phyloP scores from a whole-genome alignment of 1,140 invertebrate species.

The Cryptotermes secundus region DNA sequence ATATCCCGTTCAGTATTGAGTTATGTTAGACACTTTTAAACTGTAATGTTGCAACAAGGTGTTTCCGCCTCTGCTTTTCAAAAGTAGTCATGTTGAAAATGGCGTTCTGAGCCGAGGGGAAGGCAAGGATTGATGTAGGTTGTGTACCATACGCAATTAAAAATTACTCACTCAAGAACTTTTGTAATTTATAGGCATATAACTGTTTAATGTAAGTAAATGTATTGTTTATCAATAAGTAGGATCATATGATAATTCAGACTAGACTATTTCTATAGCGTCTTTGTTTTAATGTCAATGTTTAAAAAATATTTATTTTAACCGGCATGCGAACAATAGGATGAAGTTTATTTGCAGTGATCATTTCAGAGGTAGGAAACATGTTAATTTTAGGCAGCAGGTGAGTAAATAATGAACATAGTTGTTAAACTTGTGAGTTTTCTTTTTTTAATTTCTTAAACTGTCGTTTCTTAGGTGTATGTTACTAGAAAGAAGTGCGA shows the following conservation, averaged over 20 bases:
- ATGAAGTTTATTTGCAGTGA: background rate
- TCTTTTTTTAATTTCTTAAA: too few relatives aligned
- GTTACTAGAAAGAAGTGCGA: too few relatives aligned
- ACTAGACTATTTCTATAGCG: background rate
- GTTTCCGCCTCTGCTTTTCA: background rate
- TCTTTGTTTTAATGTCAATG: background rate
- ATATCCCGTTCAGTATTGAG: too few relatives aligned
- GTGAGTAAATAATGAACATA: too few relatives aligned
- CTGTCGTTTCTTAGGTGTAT: too few relatives aligned
- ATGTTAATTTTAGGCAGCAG: too few relatives aligned
- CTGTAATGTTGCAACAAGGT: background rate
- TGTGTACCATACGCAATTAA: background rate
- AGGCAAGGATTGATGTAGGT: background rate
- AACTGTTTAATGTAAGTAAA: background rate
- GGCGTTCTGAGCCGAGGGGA: background rate
- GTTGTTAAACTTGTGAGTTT: too few relatives aligned
- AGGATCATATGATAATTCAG: too few relatives aligned
- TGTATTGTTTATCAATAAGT: too few relatives aligned
- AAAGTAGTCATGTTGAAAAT: background rate
- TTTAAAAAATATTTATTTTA: background rate
- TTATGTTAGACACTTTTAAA: too few relatives aligned
- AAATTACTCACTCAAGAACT: background rate
- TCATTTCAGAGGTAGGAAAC: too few relatives aligned
- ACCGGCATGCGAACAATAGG: background rate
- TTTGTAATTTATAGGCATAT: background rate